Evolutionary conservation across 2,888 invertebrate species (phyloP), one percentile per base, ranked within the genome.

Genomic region (Cephonodes hylas): DNA sequence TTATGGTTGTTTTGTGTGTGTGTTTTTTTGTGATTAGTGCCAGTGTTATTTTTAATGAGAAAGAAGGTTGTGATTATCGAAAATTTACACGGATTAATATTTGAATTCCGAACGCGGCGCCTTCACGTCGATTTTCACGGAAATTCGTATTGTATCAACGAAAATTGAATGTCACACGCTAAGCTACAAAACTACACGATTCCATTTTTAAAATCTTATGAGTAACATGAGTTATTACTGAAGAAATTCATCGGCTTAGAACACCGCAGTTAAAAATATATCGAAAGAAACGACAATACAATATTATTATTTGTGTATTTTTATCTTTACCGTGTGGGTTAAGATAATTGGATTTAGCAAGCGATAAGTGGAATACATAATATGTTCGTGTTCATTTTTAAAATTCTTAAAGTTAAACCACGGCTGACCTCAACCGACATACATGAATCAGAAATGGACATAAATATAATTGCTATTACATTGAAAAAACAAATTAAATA

Each of bases 1-100:
- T 75, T 76, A 73, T 71, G 79, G 77, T 79, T 75, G 71, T 71
- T 80, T 75, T 78, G n/a, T n/a, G n/a, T 72, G 66, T 64, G n/a
- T 64, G 7, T 1, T 27, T 59, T 67, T 70, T 7, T 34, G 34
- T 4, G 34, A 73, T 75, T 77, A 78, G 85, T 88, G 85, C 73
- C 76, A 74, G 81, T 83, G 81, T 77, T 75, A 68, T 68, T 71
- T 62, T 65, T 64, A 59, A 45, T 73, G 63, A 74, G 72, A 67
- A 71, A 69, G 61, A 76, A 80, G 76, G 75, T 83, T 75, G 53
- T 53, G 53, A 27, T 53, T 31, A 18, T 53, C 27, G 10, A 31
- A 27, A 27, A 18, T 27, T 27, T 53, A 18, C 18, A 27, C 4
- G 53, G 15, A 53, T 53, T 31, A 38, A 10, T 18, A 4, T 8